These are phyloP conservation scores for Sinopyrophorus schimmeli DNA, from an alignment of 2,888 invertebrate genomes.

Conservation along the genomic window DNA sequence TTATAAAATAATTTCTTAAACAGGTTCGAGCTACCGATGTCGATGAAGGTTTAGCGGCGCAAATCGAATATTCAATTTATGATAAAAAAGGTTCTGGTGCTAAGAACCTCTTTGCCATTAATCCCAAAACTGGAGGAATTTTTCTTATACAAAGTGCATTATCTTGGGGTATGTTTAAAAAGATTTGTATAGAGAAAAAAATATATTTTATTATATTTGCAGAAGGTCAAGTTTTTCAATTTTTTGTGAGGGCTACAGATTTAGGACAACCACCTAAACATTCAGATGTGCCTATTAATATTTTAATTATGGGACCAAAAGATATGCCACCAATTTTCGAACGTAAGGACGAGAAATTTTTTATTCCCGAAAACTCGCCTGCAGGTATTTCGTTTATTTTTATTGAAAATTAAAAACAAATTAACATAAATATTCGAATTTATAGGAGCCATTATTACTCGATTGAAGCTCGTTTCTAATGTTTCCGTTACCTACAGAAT, in stretches of 20 bases:
- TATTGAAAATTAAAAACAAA: too few relatives aligned
- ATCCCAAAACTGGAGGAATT: slow-evolving; percentile 74
- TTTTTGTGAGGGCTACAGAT: slow-evolving; percentile 88
- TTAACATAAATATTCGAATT: neutral
- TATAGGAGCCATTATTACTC: slow-evolving; percentile 68
- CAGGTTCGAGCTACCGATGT: slow-evolving; percentile 67
- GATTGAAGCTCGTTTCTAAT: slow-evolving; percentile 67
- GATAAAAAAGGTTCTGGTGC: slow-evolving; percentile 67
- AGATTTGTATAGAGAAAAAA: neutral
- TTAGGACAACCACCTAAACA: slow-evolving; percentile 75
- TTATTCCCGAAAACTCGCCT: slow-evolving; percentile 76
- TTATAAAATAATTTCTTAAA: neutral
- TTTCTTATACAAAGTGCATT: slow-evolving; percentile 66
- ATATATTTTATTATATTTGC: slow-evolving; percentile 39
- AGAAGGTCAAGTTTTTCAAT: slow-evolving; percentile 81
- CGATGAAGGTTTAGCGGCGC: slow-evolving; percentile 75
- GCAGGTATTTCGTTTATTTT: slow-evolving; percentile 62
- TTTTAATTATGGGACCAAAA: slow-evolving; percentile 73
- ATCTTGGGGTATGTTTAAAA: slow-evolving; percentile 52
- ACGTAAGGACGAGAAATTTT: slow-evolving; percentile 74
- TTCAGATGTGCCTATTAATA: slow-evolving; percentile 79
- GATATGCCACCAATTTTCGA: slow-evolving; percentile 75
- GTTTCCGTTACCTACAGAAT: slow-evolving; percentile 66
- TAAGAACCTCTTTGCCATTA: slow-evolving; percentile 73
- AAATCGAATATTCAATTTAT: slow-evolving; percentile 76